Evolutionary conservation across 2,113 vertebrate species (phyloP).

Genomic region (Astatotilapia flaviijosephi): DNA sequence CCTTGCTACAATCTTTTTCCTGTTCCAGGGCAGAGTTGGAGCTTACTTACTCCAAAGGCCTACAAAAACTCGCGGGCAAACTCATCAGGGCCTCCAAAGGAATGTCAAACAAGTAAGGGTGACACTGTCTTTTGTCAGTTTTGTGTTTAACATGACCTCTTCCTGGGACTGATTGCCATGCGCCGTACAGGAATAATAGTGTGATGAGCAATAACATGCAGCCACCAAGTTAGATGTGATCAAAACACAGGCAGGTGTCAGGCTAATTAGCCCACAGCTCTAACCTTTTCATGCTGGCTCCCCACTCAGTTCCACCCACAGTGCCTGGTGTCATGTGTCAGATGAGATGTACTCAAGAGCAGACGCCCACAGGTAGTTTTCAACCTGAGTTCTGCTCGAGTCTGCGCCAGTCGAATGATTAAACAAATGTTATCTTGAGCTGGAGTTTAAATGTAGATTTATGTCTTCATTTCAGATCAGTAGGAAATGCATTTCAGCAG

Average conservation of each 20-base stretch:
- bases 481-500: constrained; percentile 80
- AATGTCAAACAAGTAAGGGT: constrained; percentile 79
- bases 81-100: constrained; percentile 75
- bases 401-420: not conserved
- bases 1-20: not conserved
- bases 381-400: not conserved
- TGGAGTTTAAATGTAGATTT: not conserved
- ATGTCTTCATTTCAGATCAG: constrained; percentile 70
- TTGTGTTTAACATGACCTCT: not conserved
- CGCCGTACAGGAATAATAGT: not conserved
- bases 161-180: not conserved
- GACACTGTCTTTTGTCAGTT: not conserved
- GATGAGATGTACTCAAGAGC: constrained; percentile 81
- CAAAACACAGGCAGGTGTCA: constrained; percentile 31
- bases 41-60: constrained; percentile 77
- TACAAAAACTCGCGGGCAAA: constrained; percentile 79
- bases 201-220: not conserved
- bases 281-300: constrained; percentile 46
- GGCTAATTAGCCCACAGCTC: constrained; percentile 23
- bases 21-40: constrained; percentile 77
- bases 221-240: constrained; percentile 4
- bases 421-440: not conserved
- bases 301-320: constrained; percentile 72
- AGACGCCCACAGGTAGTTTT: constrained; percentile 79
- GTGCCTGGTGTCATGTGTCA: constrained; percentile 77